Evolutionary conservation across 2,797 vertebrate genomes (phyloP), one percentile per base, ranked within the genome.

Genomic region (Phyllotis vaccarum): DNA sequence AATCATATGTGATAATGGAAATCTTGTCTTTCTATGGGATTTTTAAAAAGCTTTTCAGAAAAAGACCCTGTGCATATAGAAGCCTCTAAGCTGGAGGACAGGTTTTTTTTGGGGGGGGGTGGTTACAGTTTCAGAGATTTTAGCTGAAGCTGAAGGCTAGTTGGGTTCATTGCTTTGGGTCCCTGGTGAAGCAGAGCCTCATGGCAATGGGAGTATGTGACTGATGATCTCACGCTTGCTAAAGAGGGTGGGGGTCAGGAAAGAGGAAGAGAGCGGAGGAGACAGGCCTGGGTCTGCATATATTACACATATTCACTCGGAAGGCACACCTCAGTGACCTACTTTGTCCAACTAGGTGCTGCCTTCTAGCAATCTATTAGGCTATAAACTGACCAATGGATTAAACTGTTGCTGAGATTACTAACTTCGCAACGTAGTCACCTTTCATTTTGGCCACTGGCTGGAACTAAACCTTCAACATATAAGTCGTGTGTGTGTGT

Each of bases 41-140:
- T 52, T 37, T 75, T 75, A 29, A 17, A 21, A 43, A 79, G 11
- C 31, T 92, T 89, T 95, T 87, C 43, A 74, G 76, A 49, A 94
- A 82, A 49, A 66, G 29, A 96, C 68, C 91, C 40, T 43, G 29
- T 17, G 22, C 24, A 4, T 31, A 12, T 24, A 12, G 21, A 8
- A 86, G 76, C 10, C 14, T 62, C 43, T 81, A 14, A 66, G 43
- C 43, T n/a, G 22, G 60, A 66, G 10, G n/a, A 31, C 49, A 31
- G 62, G 10, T 54, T 54, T 54, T 6, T 80, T 90, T 68, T 80
- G 49, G 60, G 40, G n/a, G n/a, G n/a, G n/a, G n/a, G n/a, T n/a
- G n/a, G n/a, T 80, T 31, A 54, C 10, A 31, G 62, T 56, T 24
- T 90, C 60, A 54, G 46, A 79, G 60, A 27, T 40, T 22, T 40